Percentiles rank a stretch among this genome's conserved stretches.
These are phyloP conservation scores for Cactoblastis cactorum DNA, from an alignment of 2,888 invertebrate genomes.

Conservation along the genomic window DNA sequence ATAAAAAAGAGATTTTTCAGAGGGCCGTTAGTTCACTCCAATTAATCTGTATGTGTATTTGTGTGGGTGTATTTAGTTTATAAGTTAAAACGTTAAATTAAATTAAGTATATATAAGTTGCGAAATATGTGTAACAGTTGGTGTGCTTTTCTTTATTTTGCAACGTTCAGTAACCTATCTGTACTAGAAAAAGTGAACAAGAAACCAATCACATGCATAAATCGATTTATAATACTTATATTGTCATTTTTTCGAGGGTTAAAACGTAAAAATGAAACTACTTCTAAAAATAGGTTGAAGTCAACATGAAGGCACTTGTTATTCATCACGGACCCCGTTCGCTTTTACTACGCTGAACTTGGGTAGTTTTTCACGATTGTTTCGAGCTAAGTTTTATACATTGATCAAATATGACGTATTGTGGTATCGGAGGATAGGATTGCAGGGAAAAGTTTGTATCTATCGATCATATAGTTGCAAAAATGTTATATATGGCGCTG, in stretches of 20 bases:
- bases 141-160: too few relatives aligned
- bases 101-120: too few relatives aligned
- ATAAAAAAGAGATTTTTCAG: neutral
- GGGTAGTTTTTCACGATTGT: conserved; percentile 3
- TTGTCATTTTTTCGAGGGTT: neutral
- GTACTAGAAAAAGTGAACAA: too few relatives aligned
- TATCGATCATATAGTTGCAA: too few relatives aligned
- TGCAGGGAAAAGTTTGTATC: too few relatives aligned
- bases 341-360: neutral
- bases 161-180: too few relatives aligned
- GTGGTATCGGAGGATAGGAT: neutral
- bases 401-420: neutral
- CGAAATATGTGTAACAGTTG: too few relatives aligned
- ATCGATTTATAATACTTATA: too few relatives aligned
- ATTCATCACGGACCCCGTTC: neutral
- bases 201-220: too few relatives aligned
- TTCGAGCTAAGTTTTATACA: neutral
- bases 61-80: neutral
- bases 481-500: too few relatives aligned
- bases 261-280: neutral
- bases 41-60: neutral
- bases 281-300: neutral
- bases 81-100: too few relatives aligned
- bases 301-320: neutral
- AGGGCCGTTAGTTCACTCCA: too few relatives aligned